phyloP scores from a whole-genome alignment of 2,797 vertebrate genomes.

The Denticeps clupeoides region DNA sequence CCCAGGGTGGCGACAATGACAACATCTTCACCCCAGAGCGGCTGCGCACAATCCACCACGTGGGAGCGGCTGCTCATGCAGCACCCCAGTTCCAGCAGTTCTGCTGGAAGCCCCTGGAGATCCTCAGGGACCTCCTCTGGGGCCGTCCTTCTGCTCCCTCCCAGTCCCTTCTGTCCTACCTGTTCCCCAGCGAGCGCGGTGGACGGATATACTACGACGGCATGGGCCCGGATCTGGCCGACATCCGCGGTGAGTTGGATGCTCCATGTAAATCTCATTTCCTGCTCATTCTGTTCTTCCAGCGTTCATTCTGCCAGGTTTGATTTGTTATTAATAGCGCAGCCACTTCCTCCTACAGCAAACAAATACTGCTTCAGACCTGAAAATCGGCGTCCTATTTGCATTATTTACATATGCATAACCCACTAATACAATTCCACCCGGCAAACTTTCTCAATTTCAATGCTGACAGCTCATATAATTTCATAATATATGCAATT shows the following conservation, averaged over 20 bases:
- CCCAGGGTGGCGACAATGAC: slow-evolving; percentile 70
- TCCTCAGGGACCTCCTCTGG: slow-evolving; percentile 84
- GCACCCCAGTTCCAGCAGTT: slow-evolving; percentile 88
- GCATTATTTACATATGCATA: too few relatives aligned
- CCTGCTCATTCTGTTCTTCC: too few relatives aligned
- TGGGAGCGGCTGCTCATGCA: slow-evolving; percentile 88
- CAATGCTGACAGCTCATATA: too few relatives aligned
- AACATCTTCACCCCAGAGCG: slow-evolving; percentile 94
- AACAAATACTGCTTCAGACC: too few relatives aligned
- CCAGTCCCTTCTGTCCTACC: slow-evolving; percentile 93
- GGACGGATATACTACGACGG: slow-evolving; percentile 96
- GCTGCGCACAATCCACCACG: slow-evolving; percentile 78
- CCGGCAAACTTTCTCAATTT: too few relatives aligned
- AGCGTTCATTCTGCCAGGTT: too few relatives aligned
- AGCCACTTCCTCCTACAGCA: too few relatives aligned
- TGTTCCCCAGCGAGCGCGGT: slow-evolving; percentile 87
- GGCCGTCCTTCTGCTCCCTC: slow-evolving; percentile 89
- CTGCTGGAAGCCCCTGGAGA: slow-evolving; percentile 93
- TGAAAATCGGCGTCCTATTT: too few relatives aligned
- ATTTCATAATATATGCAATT: too few relatives aligned
- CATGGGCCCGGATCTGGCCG: slow-evolving; percentile 91
- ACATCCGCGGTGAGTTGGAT: slow-evolving; percentile 75
- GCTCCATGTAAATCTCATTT: too few relatives aligned
- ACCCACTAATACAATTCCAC: too few relatives aligned
- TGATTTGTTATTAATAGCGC: too few relatives aligned